These are phyloP conservation scores for Platichthys flesus DNA, from an alignment of 2,113 vertebrate genomes.

Conservation along the genomic window DNA sequence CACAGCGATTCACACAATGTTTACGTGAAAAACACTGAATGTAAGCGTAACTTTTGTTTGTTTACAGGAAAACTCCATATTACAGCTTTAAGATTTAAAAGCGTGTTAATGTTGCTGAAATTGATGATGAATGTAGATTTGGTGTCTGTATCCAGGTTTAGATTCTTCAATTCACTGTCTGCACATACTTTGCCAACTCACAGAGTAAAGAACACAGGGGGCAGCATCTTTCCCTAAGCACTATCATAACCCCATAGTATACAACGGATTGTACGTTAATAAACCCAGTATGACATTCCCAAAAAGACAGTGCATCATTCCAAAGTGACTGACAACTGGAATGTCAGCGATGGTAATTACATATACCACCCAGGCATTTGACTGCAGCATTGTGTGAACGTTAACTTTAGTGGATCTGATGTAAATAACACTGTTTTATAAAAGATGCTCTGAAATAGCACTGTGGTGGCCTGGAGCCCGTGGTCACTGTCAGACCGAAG, in stretches of 20 bases:
- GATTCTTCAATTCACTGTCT: neutral
- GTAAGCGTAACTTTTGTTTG: neutral
- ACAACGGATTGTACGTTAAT: neutral
- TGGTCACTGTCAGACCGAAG: constrained; percentile 44
- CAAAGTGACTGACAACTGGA: no score
- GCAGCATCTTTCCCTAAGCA: neutral
- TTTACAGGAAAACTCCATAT: neutral
- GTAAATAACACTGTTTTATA: constrained; percentile 31
- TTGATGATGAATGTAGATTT: neutral
- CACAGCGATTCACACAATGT: neutral
- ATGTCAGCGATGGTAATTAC: neutral
- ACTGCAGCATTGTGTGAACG: constrained; percentile 29
- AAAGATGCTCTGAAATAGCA: constrained; percentile 30
- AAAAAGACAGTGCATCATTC: no score
- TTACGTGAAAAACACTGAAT: neutral
- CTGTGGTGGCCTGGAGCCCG: constrained; percentile 9
- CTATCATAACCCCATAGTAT: neutral
- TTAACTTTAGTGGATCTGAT: constrained; percentile 8
- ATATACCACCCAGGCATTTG: neutral
- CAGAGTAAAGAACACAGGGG: neutral
- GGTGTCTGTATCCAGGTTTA: neutral
- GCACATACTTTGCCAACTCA: neutral
- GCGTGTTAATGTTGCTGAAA: neutral
- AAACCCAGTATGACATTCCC: neutral
- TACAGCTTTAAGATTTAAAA: neutral